phyloP scores from a whole-genome alignment of 2,888 invertebrate species.

The Drosophila rubida region DNA sequence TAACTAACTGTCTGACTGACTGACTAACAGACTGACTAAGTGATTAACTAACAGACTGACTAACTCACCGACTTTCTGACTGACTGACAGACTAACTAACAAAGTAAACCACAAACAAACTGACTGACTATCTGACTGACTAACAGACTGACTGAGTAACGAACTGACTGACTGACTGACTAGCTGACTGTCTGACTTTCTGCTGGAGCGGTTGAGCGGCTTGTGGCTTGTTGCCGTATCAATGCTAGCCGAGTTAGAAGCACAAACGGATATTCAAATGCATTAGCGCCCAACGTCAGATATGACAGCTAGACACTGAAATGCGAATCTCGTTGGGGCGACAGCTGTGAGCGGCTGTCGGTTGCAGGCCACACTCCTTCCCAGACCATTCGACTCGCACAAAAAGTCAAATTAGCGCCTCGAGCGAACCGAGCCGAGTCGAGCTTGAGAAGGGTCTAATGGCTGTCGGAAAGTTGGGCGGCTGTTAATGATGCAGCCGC shows the following conservation, averaged over 20 bases:
- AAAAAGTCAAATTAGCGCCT: constrained; percentile 76
- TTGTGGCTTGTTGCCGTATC: constrained; percentile 21
- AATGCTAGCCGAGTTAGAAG: constrained; percentile 50
- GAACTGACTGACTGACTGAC: too few species aligned
- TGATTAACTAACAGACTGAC: too few species aligned
- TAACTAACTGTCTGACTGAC: too few species aligned
- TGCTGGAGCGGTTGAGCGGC: constrained; percentile 5
- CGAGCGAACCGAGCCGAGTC: constrained; percentile 30
- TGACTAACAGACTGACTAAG: too few species aligned
- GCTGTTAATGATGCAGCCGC: constrained; percentile 69
- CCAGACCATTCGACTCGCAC: constrained; percentile 5
- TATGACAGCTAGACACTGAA: constrained; percentile 69
- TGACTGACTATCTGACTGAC: too few species aligned
- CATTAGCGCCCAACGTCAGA: constrained; percentile 75
- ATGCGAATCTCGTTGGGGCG: constrained; percentile 18
- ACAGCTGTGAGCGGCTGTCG: constrained; percentile 50
- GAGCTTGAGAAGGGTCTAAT: constrained; percentile 75
- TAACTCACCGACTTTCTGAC: too few species aligned
- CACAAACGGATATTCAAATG: constrained; percentile 69
- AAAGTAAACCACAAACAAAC: too few species aligned
- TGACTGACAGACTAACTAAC: too few species aligned
- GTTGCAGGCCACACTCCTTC: constrained; percentile 41
- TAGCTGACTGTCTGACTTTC: too few species aligned
- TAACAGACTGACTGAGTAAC: too few species aligned
- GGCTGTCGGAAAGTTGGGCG: constrained; percentile 73